Percentiles rank a stretch among this genome's conserved stretches.
Conservation (phyloP, 2,888 invertebrate species). For the Artemia sp. region DNA sequence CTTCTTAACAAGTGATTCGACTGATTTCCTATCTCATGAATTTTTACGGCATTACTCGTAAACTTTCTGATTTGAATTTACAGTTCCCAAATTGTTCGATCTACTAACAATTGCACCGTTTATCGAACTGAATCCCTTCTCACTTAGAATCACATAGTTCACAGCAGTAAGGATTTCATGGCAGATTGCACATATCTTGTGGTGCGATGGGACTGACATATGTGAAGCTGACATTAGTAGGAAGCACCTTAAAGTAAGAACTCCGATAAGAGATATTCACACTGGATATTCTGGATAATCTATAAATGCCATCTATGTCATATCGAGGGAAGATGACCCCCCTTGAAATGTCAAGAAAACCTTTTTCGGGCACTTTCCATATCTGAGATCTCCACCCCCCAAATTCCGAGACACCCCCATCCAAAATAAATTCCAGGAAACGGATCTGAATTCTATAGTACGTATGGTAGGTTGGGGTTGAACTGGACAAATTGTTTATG, state of each 20-base stretch:
- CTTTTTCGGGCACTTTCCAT: conserved; percentile 5
- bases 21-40: background rate
- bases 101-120: conserved; percentile 10
- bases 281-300: conserved; percentile 12
- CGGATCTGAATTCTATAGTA: conserved; percentile 8
- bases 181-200: background rate
- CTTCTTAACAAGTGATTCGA: conserved; percentile 13
- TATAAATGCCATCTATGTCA: conserved; percentile 11
- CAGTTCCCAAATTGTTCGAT: conserved; percentile 10
- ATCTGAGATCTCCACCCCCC: background rate
- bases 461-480: no score
- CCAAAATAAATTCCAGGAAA: conserved; percentile 9
- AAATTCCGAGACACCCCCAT: background rate
- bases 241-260: conserved; percentile 2
- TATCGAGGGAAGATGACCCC: background rate
- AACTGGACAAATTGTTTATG: no score
- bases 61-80: conserved; percentile 10
- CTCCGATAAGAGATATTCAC: conserved; percentile 7
- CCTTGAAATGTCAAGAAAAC: conserved; percentile 11
- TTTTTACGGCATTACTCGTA: conserved; percentile 13
- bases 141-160: conserved; percentile 13
- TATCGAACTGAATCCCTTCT: conserved; percentile 10
- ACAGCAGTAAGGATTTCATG: conserved; percentile 9
- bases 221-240: conserved; percentile 8
- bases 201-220: conserved; percentile 2